phyloP scores from a whole-genome alignment of 2,888 invertebrate species.

The Cecidostiba fungosa region DNA sequence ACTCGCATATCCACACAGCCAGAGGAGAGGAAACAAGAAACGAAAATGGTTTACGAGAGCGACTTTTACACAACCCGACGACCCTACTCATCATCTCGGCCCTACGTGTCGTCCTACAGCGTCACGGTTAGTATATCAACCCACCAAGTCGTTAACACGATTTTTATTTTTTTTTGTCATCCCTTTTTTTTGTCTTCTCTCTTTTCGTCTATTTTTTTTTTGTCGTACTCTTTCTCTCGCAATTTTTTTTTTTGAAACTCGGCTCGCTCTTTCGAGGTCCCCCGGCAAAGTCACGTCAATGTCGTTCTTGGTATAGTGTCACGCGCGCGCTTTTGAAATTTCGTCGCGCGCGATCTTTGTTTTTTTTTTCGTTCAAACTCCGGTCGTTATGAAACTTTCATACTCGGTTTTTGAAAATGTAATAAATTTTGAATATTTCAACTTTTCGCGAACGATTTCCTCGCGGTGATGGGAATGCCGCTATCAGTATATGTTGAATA shows the following conservation, averaged over 20 bases:
- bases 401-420: not conserved
- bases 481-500: too few relatives aligned
- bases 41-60: slow-evolving; percentile 94
- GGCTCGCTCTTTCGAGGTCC: slow-evolving; percentile 61
- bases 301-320: slow-evolving; percentile 22
- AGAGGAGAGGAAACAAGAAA: slow-evolving; percentile 66
- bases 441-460: not conserved
- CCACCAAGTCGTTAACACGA: not conserved
- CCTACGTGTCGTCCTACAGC: slow-evolving; percentile 87
- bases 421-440: not conserved
- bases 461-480: not conserved
- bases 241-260: slow-evolving; percentile 62
- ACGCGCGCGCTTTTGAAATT: not conserved
- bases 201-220: not conserved
- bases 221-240: slow-evolving; percentile 61
- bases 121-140: slow-evolving; percentile 88
- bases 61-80: slow-evolving; percentile 95
- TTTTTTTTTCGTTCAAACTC: too few relatives aligned
- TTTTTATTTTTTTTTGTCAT: not conserved
- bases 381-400: not conserved
- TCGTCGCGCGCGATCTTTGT: not conserved
- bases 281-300: slow-evolving; percentile 61
- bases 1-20: slow-evolving; percentile 32
- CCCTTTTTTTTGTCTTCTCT: slow-evolving; percentile 16
- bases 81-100: slow-evolving; percentile 90